Evolutionary conservation across 2,888 invertebrate genomes (phyloP), one percentile per base, ranked within the genome.

Genomic region (Eupithecia dodoneata): DNA sequence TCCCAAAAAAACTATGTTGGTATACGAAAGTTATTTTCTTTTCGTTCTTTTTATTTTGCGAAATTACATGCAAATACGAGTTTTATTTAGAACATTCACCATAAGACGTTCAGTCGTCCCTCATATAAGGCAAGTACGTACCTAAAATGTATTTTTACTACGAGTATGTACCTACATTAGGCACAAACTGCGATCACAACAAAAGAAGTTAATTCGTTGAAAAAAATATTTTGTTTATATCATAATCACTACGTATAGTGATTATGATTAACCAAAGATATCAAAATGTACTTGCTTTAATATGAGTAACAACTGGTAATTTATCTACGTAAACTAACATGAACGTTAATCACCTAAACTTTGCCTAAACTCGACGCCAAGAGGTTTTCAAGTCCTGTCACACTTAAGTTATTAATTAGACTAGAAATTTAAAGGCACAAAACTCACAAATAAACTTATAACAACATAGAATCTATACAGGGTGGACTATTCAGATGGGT

Each of bases 401-500:
- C 15, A 71, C n/a, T 76, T 70, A 82, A 77, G 72, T 84, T 81
- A 84, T 82, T 81, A 81, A 86, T 85, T 83, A 88, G 93, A 93
- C 93, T 93, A 92, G 92, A 93, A 85, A 79, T 76, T 52, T 81
- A 86, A 91, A 92, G 92, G 92, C 92, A 92, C 90, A 83, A 85
- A 89, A 87, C 84, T 88, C 88, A 87, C 87, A 87, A 89, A 85
- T 77, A 83, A 87, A 86, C 67, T 83, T 79, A 73, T 67, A 76
- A 76, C 67, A 69, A 69, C 4, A 30, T 45, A 65, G 70, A 71
- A 77, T 52, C 42, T 72, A 74, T 55, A 74, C 49, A 66, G 42
- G 42, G 63, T 30, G 59, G n/a, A 18, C 9, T 55, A 13, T 55
- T 55, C 9, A 18, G 55, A 18, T 18, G 2, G 55, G 55, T n/a